Evolutionary conservation across 2,888 invertebrate species (phyloP).

Genomic region (Rhogogaster chlorosoma): DNA sequence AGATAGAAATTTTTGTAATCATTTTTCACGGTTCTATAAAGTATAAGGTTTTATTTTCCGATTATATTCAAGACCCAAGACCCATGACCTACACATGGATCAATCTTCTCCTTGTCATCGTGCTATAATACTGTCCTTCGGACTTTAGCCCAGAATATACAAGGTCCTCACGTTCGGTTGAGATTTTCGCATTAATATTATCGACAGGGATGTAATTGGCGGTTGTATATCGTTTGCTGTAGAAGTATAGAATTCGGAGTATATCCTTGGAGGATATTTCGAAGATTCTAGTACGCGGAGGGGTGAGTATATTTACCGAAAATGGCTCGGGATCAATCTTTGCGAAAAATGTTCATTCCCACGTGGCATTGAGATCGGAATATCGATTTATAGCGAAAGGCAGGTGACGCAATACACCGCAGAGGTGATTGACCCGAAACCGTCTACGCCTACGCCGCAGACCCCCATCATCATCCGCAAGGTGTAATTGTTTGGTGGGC

Average conservation of each 20-base stretch:
- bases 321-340: background rate
- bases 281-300: background rate
- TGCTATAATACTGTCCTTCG: background rate
- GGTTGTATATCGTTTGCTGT: background rate
- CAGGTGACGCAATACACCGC: background rate
- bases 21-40: background rate
- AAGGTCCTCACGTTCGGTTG: background rate
- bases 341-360: background rate
- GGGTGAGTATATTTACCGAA: background rate
- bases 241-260: background rate
- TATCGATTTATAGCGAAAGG: background rate
- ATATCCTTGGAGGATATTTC: background rate
- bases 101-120: background rate
- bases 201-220: background rate
- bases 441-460: background rate
- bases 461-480: background rate
- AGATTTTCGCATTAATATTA: background rate
- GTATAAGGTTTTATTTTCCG: background rate
- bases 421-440: conserved; percentile 8
- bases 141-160: background rate
- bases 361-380: background rate
- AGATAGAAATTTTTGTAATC: background rate
- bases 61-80: background rate
- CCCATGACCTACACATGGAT: background rate
- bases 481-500: conserved; percentile 20